Conservation (phyloP, 2,113 vertebrate genomes). For the Lamprotornis superbus region DNA sequence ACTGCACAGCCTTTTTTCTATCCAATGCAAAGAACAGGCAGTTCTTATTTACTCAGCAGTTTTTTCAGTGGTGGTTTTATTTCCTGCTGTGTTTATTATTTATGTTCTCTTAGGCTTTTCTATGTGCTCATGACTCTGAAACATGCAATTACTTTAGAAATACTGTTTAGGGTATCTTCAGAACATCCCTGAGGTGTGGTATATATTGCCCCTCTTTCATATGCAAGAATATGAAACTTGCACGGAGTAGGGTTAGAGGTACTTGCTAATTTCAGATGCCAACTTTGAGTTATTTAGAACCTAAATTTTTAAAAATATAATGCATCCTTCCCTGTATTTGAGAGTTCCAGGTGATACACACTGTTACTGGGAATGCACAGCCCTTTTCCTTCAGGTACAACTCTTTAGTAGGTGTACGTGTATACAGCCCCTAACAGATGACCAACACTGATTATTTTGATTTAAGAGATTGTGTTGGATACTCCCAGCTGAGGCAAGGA, state of each 20-base stretch:
- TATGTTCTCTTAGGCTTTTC: not conserved
- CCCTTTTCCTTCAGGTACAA: not conserved
- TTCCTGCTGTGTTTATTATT: conserved; percentile 15
- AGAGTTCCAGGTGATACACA: not conserved
- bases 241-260: not conserved
- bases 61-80: not conserved
- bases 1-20: not conserved
- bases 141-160: not conserved
- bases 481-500: not conserved
- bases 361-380: not conserved
- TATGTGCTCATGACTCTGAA: not conserved
- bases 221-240: not conserved
- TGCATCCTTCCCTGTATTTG: not conserved
- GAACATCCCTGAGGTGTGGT: not conserved
- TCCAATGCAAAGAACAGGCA: not conserved
- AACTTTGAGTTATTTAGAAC: not conserved
- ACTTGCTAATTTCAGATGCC: not conserved
- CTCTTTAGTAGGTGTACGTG: not conserved
- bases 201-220: not conserved
- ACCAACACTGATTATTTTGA: not conserved
- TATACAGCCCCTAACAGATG: accelerated
- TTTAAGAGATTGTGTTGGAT: not conserved
- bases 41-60: not conserved
- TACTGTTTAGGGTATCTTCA: not conserved
- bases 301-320: not conserved